These are phyloP conservation scores for Sympetrum striolatum DNA, from an alignment of 2,888 invertebrate genomes.

Conservation along the genomic window DNA sequence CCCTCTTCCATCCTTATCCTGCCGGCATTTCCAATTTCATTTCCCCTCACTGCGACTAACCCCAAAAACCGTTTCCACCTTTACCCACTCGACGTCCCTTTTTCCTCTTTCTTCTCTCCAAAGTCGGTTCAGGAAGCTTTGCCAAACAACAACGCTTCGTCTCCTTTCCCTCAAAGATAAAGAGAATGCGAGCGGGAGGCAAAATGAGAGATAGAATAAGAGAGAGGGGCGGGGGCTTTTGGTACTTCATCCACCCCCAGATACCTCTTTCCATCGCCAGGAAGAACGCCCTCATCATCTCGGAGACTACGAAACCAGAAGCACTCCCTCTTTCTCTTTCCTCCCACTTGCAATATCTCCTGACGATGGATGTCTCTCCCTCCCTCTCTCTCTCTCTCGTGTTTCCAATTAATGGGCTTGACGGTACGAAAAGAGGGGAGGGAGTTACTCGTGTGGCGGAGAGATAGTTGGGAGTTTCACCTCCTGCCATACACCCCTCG, in stretches of 20 bases:
- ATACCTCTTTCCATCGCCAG: conserved; percentile 9
- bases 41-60: not conserved
- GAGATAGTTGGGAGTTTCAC: conserved; percentile 33
- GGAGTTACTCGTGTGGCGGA: conserved; percentile 34
- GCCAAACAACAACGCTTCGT: conserved; percentile 42
- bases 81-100: not conserved
- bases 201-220: not conserved
- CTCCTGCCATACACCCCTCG: not conserved
- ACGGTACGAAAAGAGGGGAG: not conserved
- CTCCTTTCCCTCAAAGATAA: conserved; percentile 34
- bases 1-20: conserved; percentile 19
- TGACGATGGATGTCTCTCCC: conserved; percentile 35
- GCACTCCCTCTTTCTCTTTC: not conserved
- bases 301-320: not conserved
- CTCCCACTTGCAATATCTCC: conserved; percentile 1
- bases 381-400: conserved; percentile 8
- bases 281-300: conserved; percentile 16
- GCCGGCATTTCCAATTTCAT: conserved; percentile 38
- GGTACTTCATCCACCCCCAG: not conserved
- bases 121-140: conserved; percentile 42
- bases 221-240: not conserved
- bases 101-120: not conserved
- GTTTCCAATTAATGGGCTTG: conserved; percentile 41
- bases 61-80: conserved; percentile 18
- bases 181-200: conserved; percentile 13